A percentile compares a stretch with the other conserved stretches of the same genome.
Evolutionary conservation across 2,888 invertebrate species (phyloP).

Genomic region (Hydroisotoma schaefferi): DNA sequence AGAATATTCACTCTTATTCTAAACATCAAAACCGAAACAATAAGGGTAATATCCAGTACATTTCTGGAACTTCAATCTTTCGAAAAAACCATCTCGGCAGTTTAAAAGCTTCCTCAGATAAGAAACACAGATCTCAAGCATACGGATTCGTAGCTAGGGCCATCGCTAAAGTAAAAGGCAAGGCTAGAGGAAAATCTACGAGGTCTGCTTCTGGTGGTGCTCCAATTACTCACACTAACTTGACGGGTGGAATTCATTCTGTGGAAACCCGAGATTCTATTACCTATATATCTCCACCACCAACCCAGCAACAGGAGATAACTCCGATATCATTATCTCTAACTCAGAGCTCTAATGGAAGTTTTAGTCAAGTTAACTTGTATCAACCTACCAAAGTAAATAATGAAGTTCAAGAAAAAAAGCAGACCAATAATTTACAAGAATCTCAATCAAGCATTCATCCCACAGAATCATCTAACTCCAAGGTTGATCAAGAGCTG

Average conservation of each 20-base stretch:
- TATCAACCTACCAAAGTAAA: conserved; percentile 12
- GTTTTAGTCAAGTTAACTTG: conserved; percentile 2
- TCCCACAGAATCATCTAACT: background rate
- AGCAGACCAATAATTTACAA: background rate
- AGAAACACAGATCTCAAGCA: conserved; percentile 2
- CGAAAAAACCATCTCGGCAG: background rate
- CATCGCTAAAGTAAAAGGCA: conserved; percentile 40
- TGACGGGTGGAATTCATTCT: conserved; percentile 4
- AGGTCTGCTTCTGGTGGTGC: conserved; percentile 5
- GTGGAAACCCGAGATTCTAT: conserved; percentile 16
- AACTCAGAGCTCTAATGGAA: background rate
- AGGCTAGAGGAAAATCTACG: conserved; percentile 15
- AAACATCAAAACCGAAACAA: background rate
- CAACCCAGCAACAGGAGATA: conserved; percentile 14
- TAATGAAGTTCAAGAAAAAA: background rate
- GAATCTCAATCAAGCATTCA: background rate
- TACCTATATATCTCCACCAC: conserved; percentile 19
- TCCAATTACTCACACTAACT: background rate
- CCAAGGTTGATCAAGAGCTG: background rate
- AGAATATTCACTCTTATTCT: background rate
- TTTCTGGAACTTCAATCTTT: background rate
- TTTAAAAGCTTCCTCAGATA: background rate
- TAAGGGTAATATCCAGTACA: background rate
- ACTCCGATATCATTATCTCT: too few relatives aligned
- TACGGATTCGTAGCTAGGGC: conserved; percentile 36